Evolutionary conservation across 2,888 invertebrate species (phyloP), one percentile per base, ranked within the genome.

Genomic region (Agrotis exclamationis): DNA sequence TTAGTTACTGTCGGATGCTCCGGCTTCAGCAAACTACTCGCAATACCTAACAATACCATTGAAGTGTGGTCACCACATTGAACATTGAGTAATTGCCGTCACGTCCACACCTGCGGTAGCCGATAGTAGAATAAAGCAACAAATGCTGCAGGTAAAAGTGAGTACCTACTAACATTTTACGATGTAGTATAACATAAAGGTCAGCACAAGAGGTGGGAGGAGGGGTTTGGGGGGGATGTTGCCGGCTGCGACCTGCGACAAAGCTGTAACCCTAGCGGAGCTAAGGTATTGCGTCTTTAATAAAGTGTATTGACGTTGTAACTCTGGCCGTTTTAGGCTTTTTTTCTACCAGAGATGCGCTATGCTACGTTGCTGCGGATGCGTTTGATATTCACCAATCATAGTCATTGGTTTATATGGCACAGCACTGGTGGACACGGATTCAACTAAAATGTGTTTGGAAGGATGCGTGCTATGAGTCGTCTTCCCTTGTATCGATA

Each of bases 231-330:
- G 2, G 22, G 14, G 45, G 18, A 18, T 2, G 13, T 18, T 44
- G 51, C 20, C 7, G 45, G 51, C 16, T 45, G 45, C n/a, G 16
- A 54, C 65, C 54, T 24, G 44, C 1, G 47, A 63, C 14, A 47
- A 70, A 39, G 53, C 53, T 56, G 54, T 56, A 57, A 70, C 48
- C 53, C 16, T 22, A 51, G 28, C 18, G 59, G 20, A 68, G 48
- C 59, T 39, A 56, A 51, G 50, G 50, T 58, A 53, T 48, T 28
- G 71, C 44, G 50, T 48, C 56, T 59, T 48, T 66, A 57, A 76
- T 81, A 79, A 81, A 81, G 67, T 72, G 65, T 79, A 76, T 81
- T 70, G 72, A 70, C 76, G 72, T 71, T 80, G 70, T 74, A 67
- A 28, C 28, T n/a, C n/a, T n/a, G n/a, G n/a, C n/a, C n/a, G n/a